These are phyloP conservation scores for Coenobita brevimanus DNA, from an alignment of 1,140 invertebrate genomes.

Conservation along the genomic window DNA sequence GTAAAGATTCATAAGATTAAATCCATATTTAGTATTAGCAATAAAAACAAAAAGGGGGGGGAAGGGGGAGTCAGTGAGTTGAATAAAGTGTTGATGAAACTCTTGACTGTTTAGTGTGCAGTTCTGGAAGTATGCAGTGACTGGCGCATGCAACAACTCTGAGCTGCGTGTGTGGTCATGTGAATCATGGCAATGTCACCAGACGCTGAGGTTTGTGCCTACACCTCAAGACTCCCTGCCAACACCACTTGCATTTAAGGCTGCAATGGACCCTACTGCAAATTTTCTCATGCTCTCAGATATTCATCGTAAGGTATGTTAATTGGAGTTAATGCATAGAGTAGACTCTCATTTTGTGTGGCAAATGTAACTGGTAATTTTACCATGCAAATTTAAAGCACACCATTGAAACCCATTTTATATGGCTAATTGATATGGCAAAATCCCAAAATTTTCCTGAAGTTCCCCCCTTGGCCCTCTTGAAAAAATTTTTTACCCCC, in stretches of 20 bases:
- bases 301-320: constrained; percentile 78
- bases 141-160: constrained; percentile 90
- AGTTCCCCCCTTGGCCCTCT: too few species aligned
- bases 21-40: too few species aligned
- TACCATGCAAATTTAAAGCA: too few species aligned
- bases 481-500: too few species aligned
- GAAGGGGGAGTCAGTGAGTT: too few species aligned
- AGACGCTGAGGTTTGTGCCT: constrained; percentile 73
- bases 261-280: constrained; percentile 86
- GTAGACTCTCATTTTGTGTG: not conserved
- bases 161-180: constrained; percentile 96
- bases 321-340: not conserved
- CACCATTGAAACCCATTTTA: too few species aligned
- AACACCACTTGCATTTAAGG: constrained; percentile 79
- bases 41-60: too few species aligned
- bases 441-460: too few species aligned
- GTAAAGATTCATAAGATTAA: too few species aligned
- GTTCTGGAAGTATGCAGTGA: constrained; percentile 96
- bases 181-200: constrained; percentile 92
- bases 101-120: constrained; percentile 78
- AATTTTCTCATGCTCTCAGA: constrained; percentile 89
- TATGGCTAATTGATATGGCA: too few species aligned
- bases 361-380: too few species aligned
- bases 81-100: too few species aligned
- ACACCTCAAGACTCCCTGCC: constrained; percentile 69